Evolutionary conservation across 2,888 invertebrate genomes (phyloP), one percentile per base, ranked within the genome.

Genomic region (Cinara cedri): DNA sequence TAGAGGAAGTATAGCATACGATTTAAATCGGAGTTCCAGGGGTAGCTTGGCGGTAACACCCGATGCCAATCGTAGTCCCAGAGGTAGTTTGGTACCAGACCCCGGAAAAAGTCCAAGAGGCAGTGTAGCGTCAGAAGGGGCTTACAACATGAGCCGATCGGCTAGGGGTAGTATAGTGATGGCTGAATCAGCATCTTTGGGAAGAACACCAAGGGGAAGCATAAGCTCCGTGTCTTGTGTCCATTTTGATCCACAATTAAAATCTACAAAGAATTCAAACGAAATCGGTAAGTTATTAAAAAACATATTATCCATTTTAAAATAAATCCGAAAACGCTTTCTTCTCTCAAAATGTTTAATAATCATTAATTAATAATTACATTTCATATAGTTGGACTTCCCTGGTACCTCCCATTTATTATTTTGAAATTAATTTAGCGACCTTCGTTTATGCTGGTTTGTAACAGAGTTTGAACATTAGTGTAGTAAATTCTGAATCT

Each of bases 121-220:
- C 1, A 85, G 88, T 66, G 85, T 87, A 11, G 85, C 85, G 3
- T 84, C 86, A 21, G 88, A 89, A 34, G 82, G 82, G 10, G 72
- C 82, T 0, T 88, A 87, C 81, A 87, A 87, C 63, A 85, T 87
- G 57, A 89, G 88, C 81, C 87, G 90, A 60, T 89, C 89, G 84
- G 90, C 90, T 0, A 87, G 91, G 72, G 90, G 90, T 0, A 90
- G 90, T 83, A 87, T 91, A 82, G 89, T 88, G 1, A 88, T 89
- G 51, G 80, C 82, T 1, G 82, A 81, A 8, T 82, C 82, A 9
- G 82, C 81, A 10, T 82, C 82, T 6, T 82, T 83, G 14, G 82
- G 83, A 34, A 81, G 82, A 55, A 84, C 83, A 66, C 84, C 84
- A 0, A 87, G 91, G 83, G 90, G 90, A 82, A 90, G 89, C 83